Base-by-base conservation (phyloP, 23 tunicate species). In the Halocynthia aurantium region DNA sequence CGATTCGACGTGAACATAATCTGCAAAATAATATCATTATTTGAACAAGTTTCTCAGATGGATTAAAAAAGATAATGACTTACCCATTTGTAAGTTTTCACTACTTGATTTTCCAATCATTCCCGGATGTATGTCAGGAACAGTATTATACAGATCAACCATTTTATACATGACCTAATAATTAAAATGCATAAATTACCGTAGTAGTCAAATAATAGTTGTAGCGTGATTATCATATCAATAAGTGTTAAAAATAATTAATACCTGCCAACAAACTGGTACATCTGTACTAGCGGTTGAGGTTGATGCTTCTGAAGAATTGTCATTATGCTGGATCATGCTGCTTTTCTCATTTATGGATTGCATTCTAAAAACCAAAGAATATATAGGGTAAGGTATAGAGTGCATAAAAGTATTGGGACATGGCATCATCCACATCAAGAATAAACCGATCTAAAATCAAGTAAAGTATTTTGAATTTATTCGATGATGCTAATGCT, bases 201-300 rank as follows among this genome's bases (percentile, higher is more conserved):
- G n/a, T 15, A 60, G 17, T 15, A 15, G n/a, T 60, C 2, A 15
- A 17, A 60, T 1, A 17, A 2, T 60, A 15, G 17, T 2, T 60
- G 64, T 17, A 17, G 64, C 12, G 12, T 50, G 5, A 40, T 19
- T 72, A 2, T 19, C 60, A 10, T 19, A 68, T 12, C 49, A 68
- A 68, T 17, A 60, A 60, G 22, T 60, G 64, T 63, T 8, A 63
- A 63, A 5, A 40, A n/a, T 21, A 9, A 21, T 63, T 10, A 21
- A 15, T 12, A 88, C 95, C 95, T 83, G 87, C 95, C 95, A 88
- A 78, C 84, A 78, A 7, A 72, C 75, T 21, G 84, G 67, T 19
- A 79, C 62, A 10, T 82, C 58, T 6, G 80, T 66, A 73, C 95
- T 88, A 40, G 81, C 87, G 5, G 87, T 80, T 12, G 91, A 81